Base-by-base conservation (phyloP, 2,888 invertebrate species). In the Amaurobius ferox region DNA sequence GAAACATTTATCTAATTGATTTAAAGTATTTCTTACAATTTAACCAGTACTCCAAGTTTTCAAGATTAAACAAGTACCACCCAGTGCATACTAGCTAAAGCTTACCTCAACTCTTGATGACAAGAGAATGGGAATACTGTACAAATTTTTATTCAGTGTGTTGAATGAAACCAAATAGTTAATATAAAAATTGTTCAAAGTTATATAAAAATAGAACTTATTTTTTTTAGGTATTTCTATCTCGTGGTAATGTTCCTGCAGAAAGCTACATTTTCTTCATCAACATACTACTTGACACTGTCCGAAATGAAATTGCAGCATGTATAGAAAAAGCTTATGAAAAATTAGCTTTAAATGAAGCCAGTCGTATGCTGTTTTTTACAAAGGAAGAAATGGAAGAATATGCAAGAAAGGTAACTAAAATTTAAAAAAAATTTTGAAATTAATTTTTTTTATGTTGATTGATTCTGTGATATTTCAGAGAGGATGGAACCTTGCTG, bases 261-360 rank as follows among this genome's bases (percentile, higher is more conserved):
- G 96, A 96, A 88, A 96, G 95, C 88, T 99, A 99, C 92, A 97
- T 96, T 88, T 95, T 97, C 90, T 99, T 99, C 92, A 98, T 99
- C 94, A 97, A 99, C 90, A 97, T 98, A 86, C 93, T 99, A 19
- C 92, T 99, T 71, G 96, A 98, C 90, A 99, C 99, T 0, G 97
- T 99, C 39, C 94, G 99, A 62, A 96, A 96, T 89, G 99, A 99
- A 92, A 99, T 99, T 89, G 98, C 97, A 0, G 95, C 95, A 0
- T 99, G 99, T 91, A 95, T 99, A 91, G 98, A 99, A 91, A 98
- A 97, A 91, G 98, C 99, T 0, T 99, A 98, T 91, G 95, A 96
- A 87, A 95, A 95, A 91, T 96, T 98, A 88, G 95, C 96, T 0
- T 93, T 96, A 5, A 94, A 94, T 85, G 98, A 98, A 91, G 97